A percentile compares a stretch with the other conserved stretches of the same genome.
Evolutionary conservation across 2,797 vertebrate species (phyloP).

Genomic region (Pseudomugil tenellus): DNA sequence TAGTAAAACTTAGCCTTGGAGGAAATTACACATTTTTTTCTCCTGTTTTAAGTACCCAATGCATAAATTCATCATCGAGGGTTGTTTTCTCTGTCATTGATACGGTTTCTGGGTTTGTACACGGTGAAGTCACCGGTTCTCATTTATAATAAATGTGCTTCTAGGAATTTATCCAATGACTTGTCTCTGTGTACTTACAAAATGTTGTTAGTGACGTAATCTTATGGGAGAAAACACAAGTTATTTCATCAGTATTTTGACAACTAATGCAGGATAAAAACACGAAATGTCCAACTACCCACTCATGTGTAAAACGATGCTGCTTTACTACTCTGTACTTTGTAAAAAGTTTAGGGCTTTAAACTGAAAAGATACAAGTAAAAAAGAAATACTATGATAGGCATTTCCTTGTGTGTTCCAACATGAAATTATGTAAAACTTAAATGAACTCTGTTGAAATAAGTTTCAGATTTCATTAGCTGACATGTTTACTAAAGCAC

Average conservation of each 20-base stretch:
- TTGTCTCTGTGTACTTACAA: constrained; percentile 10
- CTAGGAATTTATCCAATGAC: constrained; percentile 53
- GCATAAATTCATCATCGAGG: not conserved
- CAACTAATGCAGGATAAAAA: no score
- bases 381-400: not conserved
- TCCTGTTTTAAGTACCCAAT: not conserved
- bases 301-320: not conserved
- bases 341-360: not conserved
- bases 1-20: constrained; percentile 4
- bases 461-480: not conserved
- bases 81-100: not conserved
- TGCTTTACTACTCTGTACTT: not conserved
- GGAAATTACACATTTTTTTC: no score
- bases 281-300: no score
- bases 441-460: not conserved
- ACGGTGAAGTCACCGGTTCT: constrained; percentile 28
- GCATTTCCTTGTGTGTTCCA: not conserved
- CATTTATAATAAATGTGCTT: constrained; percentile 55
- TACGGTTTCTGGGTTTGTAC: constrained; percentile 21
- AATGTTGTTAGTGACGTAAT: constrained; percentile 30
- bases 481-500: not conserved
- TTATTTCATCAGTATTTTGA: no score
- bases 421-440: not conserved
- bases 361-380: not conserved
- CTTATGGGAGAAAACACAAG: constrained; percentile 7